Percentiles rank a stretch among this genome's conserved stretches.
These are phyloP conservation scores for Tholera decimalis DNA, from an alignment of 2,888 invertebrate species.

Conservation along the genomic window DNA sequence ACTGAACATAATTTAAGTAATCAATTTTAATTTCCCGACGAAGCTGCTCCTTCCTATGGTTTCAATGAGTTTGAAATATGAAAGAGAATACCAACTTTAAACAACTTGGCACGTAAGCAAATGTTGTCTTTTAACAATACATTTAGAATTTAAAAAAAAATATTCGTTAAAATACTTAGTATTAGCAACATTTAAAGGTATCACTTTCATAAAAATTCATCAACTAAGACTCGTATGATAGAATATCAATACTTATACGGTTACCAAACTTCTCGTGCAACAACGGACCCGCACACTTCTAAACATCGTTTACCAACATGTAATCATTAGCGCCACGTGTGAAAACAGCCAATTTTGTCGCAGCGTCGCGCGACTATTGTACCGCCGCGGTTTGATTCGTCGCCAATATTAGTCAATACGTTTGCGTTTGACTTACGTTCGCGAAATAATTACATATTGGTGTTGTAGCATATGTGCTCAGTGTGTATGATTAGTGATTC, in stretches of 20 bases:
- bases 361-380: conserved; percentile 37
- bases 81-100: too few relatives aligned
- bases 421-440: conserved; percentile 65
- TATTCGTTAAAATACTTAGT: too few relatives aligned
- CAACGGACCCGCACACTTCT: conserved; percentile 68
- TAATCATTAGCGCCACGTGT: conserved; percentile 82
- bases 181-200: too few relatives aligned
- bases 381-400: conserved; percentile 56
- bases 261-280: conserved; percentile 29
- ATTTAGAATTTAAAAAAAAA: too few relatives aligned
- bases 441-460: conserved; percentile 60
- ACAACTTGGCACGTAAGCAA: too few relatives aligned
- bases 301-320: conserved; percentile 74
- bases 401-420: conserved; percentile 55
- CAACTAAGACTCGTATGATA: too few relatives aligned
- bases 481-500: conserved; percentile 26
- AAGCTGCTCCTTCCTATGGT: too few relatives aligned
- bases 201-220: too few relatives aligned
- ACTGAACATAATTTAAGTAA: too few relatives aligned
- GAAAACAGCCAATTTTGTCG: conserved; percentile 86
- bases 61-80: too few relatives aligned
- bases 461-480: conserved; percentile 8
- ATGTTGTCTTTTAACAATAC: too few relatives aligned
- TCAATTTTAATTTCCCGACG: too few relatives aligned
- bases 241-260: neutral